Conservation (phyloP, 2,888 invertebrate species). For the Andrena hattorfiana region DNA sequence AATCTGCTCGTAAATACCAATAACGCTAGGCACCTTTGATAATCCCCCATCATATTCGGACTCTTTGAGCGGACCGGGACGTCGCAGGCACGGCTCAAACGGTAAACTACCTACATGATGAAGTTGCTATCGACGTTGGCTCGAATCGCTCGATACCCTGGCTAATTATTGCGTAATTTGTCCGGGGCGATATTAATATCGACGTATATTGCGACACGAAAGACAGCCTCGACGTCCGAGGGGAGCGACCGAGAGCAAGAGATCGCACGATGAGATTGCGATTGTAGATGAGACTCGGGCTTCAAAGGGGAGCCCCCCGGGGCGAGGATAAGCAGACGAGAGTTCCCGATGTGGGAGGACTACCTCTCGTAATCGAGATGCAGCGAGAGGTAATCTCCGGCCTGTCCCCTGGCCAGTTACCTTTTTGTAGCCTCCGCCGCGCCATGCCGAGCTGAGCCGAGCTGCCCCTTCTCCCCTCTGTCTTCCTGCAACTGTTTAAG, state of each 20-base stretch:
- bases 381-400: constrained; percentile 57
- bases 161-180: constrained; percentile 61
- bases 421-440: constrained; percentile 50
- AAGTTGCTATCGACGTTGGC: constrained; percentile 29
- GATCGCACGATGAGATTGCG: constrained; percentile 74
- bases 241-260: constrained; percentile 53
- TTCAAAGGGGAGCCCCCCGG: constrained; percentile 70
- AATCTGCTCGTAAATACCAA: background rate
- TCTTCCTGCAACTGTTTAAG: constrained; percentile 28
- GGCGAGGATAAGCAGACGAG: constrained; percentile 68
- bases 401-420: constrained; percentile 60
- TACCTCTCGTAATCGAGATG: constrained; percentile 57
- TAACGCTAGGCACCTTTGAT: constrained; percentile 11
- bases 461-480: background rate
- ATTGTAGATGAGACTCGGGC: constrained; percentile 69
- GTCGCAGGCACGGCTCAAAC: background rate
- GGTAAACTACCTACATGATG: constrained; percentile 32
- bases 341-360: constrained; percentile 60
- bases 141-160: constrained; percentile 11
- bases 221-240: constrained; percentile 36
- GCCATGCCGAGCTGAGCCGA: background rate
- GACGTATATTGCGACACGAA: constrained; percentile 33
- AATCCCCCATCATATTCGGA: background rate
- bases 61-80: background rate
- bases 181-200: constrained; percentile 59